phyloP scores from a whole-genome alignment of 1,140 invertebrate species.

The Ylistrum balloti region DNA sequence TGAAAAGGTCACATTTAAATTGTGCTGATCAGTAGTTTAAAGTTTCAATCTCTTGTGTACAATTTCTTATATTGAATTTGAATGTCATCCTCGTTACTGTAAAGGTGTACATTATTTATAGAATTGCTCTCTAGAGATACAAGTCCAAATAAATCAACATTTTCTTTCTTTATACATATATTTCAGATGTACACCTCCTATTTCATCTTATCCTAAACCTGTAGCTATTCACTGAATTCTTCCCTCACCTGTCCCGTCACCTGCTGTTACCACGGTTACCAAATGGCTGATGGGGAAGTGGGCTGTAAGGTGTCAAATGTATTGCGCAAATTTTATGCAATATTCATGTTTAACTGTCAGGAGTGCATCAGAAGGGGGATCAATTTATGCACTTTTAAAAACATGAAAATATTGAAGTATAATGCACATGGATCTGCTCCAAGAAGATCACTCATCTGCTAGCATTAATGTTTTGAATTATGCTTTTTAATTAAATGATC shows the following conservation, averaged over 20 bases:
- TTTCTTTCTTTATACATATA: not conserved
- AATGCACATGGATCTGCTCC: not conserved
- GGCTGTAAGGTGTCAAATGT: not conserved
- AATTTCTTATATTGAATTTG: not conserved
- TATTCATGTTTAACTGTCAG: not conserved
- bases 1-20: not conserved
- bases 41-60: not conserved
- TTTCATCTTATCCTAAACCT: not conserved
- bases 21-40: not conserved
- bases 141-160: too few species aligned
- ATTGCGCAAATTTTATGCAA: not conserved
- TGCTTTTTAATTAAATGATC: too few species aligned
- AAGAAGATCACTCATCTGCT: too few species aligned
- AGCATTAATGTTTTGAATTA: not conserved
- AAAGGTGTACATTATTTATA: too few species aligned
- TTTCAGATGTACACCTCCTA: not conserved
- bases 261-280: not conserved
- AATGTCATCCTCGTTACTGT: too few species aligned
- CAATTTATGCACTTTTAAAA: constrained; percentile 1
- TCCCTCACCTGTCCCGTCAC: not conserved
- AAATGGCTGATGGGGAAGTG: not conserved
- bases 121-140: too few species aligned
- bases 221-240: not conserved
- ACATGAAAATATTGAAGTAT: not conserved
- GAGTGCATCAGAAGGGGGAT: not conserved